Evolutionary conservation across 2,797 vertebrate species (phyloP).

Genomic region (Anableps anableps): DNA sequence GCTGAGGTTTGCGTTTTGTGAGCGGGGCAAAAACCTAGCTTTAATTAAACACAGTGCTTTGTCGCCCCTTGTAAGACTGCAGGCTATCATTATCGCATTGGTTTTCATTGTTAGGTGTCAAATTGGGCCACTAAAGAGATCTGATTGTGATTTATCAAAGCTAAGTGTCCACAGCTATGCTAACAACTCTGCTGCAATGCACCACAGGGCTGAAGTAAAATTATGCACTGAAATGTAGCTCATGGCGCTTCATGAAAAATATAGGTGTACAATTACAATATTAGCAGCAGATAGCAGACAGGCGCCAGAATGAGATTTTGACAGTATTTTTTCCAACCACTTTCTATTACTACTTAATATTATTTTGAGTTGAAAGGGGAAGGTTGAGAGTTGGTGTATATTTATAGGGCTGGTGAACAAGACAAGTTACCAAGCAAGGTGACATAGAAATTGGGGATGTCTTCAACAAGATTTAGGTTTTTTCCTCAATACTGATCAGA

Average conservation of each 20-base stretch:
- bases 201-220: neutral
- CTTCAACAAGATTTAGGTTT: neutral
- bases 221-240: neutral
- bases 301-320: neutral
- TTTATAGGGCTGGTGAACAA: too few species aligned
- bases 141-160: constrained; percentile 13
- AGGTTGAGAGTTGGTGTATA: neutral
- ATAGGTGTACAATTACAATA: neutral
- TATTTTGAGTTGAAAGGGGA: neutral
- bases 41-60: constrained; percentile 44
- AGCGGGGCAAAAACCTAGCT: constrained; percentile 24
- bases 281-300: neutral
- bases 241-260: neutral
- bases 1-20: constrained; percentile 28
- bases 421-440: too few species aligned
- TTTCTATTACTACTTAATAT: neutral
- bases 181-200: neutral
- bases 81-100: constrained; percentile 18
- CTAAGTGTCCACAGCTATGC: neutral
- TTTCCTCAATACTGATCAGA: too few species aligned
- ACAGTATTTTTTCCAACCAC: neutral
- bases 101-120: constrained; percentile 19
- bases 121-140: constrained; percentile 7
- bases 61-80: constrained; percentile 28
- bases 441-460: neutral